Conservation (phyloP, 2,113 vertebrate genomes). For the Marcusenius ussheri region DNA sequence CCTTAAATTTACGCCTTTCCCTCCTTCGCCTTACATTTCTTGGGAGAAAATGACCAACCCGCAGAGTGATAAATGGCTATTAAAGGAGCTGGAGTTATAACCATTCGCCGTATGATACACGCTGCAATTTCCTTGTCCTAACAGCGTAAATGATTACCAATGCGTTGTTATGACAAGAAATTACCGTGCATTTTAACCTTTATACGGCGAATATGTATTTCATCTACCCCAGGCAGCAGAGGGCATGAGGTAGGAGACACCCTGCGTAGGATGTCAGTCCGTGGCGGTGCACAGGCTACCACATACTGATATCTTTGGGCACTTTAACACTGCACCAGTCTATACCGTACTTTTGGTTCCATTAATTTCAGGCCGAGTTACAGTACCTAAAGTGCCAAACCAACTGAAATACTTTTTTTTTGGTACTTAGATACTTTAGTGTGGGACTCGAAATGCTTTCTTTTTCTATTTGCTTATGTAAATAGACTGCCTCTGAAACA, state of each 20-base stretch:
- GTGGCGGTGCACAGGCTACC: neutral
- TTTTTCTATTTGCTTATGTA: no score
- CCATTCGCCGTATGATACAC: neutral
- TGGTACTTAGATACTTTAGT: no score
- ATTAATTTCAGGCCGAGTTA: no score
- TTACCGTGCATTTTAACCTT: neutral
- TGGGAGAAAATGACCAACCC: neutral
- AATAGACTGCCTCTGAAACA: no score
- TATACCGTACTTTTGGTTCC: no score
- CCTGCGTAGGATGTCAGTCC: neutral
- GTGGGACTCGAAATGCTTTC: no score
- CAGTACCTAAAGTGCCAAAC: no score
- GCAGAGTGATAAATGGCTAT: neutral
- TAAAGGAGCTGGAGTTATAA: neutral
- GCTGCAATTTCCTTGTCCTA: neutral
- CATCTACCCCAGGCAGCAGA: neutral
- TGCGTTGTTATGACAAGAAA: neutral
- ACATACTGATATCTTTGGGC: neutral
- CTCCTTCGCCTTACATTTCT: neutral
- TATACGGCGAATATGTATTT: neutral
- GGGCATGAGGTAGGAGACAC: neutral
- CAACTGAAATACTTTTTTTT: no score
- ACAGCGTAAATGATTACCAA: neutral
- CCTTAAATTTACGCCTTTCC: neutral
- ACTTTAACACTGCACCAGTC: no score